Evolutionary conservation across 35 echinoderm and acorn worm genomes (phyloP).

Genomic region (Chiridota heheva): DNA sequence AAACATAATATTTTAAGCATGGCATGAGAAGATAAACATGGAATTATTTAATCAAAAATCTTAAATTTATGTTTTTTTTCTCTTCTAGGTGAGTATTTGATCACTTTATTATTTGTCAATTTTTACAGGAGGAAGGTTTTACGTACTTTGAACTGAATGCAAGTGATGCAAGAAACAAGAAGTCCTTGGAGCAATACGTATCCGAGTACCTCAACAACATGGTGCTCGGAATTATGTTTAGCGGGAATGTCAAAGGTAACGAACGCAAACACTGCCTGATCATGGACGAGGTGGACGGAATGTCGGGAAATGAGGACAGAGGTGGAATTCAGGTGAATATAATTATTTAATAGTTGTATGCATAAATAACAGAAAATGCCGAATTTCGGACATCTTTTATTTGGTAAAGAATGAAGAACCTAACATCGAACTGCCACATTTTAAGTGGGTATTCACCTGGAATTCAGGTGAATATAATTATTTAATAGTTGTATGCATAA

Average conservation of each 20-base stretch:
- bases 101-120: background rate
- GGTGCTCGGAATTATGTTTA: constrained; percentile 40
- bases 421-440: no score
- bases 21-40: no score
- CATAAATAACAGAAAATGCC: background rate
- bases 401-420: no score
- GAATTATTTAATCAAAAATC: no score
- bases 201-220: constrained; percentile 78
- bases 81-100: background rate
- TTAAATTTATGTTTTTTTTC: background rate
- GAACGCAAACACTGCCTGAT: constrained; percentile 80
- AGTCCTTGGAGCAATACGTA: constrained; percentile 63
- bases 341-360: no score
- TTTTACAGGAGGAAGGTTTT: constrained; percentile 72
- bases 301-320: constrained; percentile 96
- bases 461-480: constrained; percentile 77
- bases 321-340: constrained; percentile 84
- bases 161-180: constrained; percentile 86
- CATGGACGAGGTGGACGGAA: constrained; percentile 97
- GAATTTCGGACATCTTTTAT: no score
- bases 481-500: no score
- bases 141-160: constrained; percentile 87
- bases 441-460: constrained; percentile 87
- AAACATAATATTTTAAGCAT: no score
- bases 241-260: constrained; percentile 27